These are phyloP conservation scores for Corapipo altera DNA, from an alignment of 2,113 vertebrate genomes.

Conservation along the genomic window DNA sequence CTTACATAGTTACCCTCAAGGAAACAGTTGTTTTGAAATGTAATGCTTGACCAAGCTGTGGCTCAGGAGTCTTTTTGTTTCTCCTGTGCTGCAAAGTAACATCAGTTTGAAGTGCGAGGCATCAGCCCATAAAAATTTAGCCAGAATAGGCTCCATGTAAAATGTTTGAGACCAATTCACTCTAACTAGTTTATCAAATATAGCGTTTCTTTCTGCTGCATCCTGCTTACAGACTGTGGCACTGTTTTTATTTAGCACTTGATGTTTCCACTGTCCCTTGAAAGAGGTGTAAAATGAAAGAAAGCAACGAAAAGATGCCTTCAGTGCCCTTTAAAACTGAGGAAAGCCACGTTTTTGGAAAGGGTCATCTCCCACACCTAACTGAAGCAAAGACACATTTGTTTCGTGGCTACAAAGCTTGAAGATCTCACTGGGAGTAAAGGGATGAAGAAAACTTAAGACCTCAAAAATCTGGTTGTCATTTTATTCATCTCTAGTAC, in stretches of 20 bases:
- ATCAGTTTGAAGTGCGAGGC: not conserved
- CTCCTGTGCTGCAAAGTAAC: not conserved
- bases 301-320: not conserved
- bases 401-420: not conserved
- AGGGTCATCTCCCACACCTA: not conserved
- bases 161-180: not conserved
- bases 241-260: not conserved
- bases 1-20: not conserved
- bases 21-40: not conserved
- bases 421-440: not conserved
- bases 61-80: not conserved
- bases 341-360: not conserved
- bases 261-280: not conserved
- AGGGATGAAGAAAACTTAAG: not conserved
- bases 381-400: not conserved
- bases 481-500: not conserved
- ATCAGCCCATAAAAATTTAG: not conserved
- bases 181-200: not conserved
- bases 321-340: not conserved
- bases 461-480: not conserved
- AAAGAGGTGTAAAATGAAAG: not conserved
- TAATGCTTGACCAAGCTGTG: not conserved
- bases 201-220: not conserved
- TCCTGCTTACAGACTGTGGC: not conserved
- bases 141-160: not conserved